Conservation (phyloP, 1,140 invertebrate species). For the Piezodorus guildinii region DNA sequence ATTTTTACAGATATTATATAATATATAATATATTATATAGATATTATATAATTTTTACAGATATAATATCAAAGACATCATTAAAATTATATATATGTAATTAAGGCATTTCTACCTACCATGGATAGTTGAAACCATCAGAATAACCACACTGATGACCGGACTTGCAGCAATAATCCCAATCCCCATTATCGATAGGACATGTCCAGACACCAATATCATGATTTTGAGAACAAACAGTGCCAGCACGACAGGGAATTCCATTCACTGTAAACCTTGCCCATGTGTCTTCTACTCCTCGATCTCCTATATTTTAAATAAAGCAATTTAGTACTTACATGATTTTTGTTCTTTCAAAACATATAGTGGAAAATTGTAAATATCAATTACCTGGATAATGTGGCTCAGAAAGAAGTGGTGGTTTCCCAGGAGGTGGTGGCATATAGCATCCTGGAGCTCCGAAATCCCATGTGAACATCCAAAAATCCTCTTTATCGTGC, state of each 20-base stretch:
- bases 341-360: too few relatives aligned
- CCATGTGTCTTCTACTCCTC: conserved; percentile 39
- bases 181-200: conserved; percentile 57
- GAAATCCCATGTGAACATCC: conserved; percentile 52
- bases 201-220: conserved; percentile 65
- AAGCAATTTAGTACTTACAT: too few relatives aligned
- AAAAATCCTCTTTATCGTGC: conserved; percentile 42
- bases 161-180: conserved; percentile 74
- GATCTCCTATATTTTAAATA: conserved; percentile 18
- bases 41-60: too few relatives aligned
- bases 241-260: conserved; percentile 57
- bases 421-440: conserved; percentile 24
- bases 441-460: conserved; percentile 35
- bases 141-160: conserved; percentile 69
- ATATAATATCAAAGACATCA: too few relatives aligned
- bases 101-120: too few relatives aligned
- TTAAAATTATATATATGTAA: too few relatives aligned
- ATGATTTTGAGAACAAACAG: conserved; percentile 53
- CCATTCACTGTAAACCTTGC: conserved; percentile 63
- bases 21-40: too few relatives aligned
- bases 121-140: conserved; percentile 60
- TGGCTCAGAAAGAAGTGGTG: conserved; percentile 8
- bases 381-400: neutral
- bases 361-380: neutral
- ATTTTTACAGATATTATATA: too few relatives aligned